Evolutionary conservation across 1,140 invertebrate genomes (phyloP).

Genomic region (Calephelis virginiensis): DNA sequence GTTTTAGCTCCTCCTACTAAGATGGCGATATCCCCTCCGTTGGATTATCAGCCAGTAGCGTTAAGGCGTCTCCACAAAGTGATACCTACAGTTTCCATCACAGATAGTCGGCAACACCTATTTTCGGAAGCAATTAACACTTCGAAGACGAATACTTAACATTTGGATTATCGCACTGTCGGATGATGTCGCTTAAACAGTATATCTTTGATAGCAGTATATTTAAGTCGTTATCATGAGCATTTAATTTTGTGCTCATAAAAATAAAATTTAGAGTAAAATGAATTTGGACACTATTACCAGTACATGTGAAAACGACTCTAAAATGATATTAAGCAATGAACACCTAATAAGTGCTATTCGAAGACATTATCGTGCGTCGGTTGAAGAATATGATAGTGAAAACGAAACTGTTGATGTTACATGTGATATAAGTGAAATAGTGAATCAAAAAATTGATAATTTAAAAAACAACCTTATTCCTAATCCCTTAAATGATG

Average conservation of each 20-base stretch:
- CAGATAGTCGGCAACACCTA: conserved; percentile 59
- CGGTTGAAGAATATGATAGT: conserved; percentile 53
- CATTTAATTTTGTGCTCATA: not conserved
- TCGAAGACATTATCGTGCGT: conserved; percentile 32
- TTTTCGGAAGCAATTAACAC: conserved; percentile 74
- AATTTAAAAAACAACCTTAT: conserved; percentile 17
- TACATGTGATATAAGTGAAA: conserved; percentile 67
- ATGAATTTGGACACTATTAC: conserved; percentile 61
- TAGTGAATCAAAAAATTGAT: conserved; percentile 24
- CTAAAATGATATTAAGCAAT: conserved; percentile 30
- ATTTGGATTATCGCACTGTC: conserved; percentile 4
- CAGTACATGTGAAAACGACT: conserved; percentile 60
- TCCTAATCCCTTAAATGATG: not conserved
- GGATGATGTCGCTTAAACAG: conserved; percentile 23
- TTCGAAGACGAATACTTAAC: conserved; percentile 19
- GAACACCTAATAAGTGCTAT: conserved; percentile 34
- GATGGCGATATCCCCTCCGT: conserved; percentile 70
- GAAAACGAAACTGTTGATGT: conserved; percentile 73
- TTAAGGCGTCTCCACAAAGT: conserved; percentile 46
- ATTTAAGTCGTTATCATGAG: not conserved
- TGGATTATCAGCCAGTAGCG: conserved; percentile 59
- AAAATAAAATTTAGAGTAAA: conserved; percentile 27
- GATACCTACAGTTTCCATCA: conserved; percentile 60
- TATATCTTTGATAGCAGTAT: not conserved
- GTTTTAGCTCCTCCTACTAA: conserved; percentile 67